Evolutionary conservation across 1,140 invertebrate species (phyloP).

Genomic region (Phocides pigmalion): DNA sequence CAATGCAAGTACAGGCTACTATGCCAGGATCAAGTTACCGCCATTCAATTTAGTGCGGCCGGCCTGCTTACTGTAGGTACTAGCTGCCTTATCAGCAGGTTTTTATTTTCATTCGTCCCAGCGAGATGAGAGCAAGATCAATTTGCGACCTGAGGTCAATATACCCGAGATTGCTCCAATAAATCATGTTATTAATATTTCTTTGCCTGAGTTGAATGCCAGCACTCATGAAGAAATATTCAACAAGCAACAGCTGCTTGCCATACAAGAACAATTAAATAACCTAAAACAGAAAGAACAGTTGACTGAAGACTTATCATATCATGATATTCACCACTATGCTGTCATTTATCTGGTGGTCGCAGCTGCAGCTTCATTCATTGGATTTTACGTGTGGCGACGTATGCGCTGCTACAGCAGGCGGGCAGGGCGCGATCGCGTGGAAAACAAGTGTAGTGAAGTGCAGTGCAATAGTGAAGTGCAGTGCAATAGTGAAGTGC

Average conservation of each 20-base stretch:
- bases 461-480: no score
- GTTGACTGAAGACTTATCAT: neutral
- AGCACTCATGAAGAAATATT: neutral
- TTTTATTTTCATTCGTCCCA: neutral
- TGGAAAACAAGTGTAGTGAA: no score
- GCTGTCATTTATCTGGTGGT: slow-evolving; percentile 1
- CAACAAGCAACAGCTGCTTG: slow-evolving; percentile 4
- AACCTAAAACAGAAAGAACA: neutral
- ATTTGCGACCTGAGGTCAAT: neutral
- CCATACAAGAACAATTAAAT: slow-evolving; percentile 1
- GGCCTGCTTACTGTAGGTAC: neutral
- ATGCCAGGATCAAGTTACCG: slow-evolving; percentile 15
- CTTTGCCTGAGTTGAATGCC: neutral
- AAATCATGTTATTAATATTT: slow-evolving; percentile 14
- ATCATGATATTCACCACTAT: neutral
- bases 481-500: no score
- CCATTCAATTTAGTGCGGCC: neutral
- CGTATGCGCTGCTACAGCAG: no score
- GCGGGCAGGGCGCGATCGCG: no score
- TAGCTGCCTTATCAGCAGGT: neutral
- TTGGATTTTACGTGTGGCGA: neutral
- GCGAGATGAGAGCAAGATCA: neutral
- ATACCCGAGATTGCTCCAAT: slow-evolving; percentile 4
- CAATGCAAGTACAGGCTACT: neutral
- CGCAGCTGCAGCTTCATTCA: neutral